Base-by-base conservation (phyloP, 2,113 vertebrate species). In the Nothobranchius kuhntae region DNA sequence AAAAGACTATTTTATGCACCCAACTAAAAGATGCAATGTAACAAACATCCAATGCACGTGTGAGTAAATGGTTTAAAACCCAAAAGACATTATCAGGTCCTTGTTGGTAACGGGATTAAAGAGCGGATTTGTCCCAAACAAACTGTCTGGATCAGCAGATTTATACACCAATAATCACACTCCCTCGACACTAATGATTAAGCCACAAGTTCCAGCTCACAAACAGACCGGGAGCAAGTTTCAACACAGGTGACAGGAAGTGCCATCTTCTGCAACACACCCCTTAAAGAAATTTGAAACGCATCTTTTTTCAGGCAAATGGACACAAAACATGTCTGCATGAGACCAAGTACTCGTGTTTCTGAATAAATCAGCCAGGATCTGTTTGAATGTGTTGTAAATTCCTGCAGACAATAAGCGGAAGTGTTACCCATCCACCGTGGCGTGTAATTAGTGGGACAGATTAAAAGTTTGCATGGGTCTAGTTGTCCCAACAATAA, bases 371-470 rank as follows among this genome's bases (percentile, higher is more conserved):
- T 11, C 15, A 10, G n/a, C 5, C 35, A 10, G 76, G 77, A 50
- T 57, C 4, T 14, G 15, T 48, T 15, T 15, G 13, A 75, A 73
- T 70, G 61, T 38, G 65, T 71, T 61, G 75, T 62, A 73, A 58
- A 76, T 81, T 79, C 77, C 50, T 54, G 42, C 24, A 44, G 65
- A 91, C 81, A 89, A 86, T 89, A 73, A 60, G 70, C 70, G 83
- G 81, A 90, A 82, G 80, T 80, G 77, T 85, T 81, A 76, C 50
- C 63, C 50, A 13, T 73, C 63, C 82, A 65, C 77, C 59, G 74
- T 58, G 6, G 51, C 5, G 67, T 84, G 68, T 85, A 89, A 90
- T 71, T 82, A 76, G 80, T 71, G 77, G 68, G 84, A 89, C 82
- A 81, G 81, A 81, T 61, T 52, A 66, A 79, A 58, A 80, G 75